Conservation (phyloP, 2,113 vertebrate species). For the Aptenodytes forsteri region DNA sequence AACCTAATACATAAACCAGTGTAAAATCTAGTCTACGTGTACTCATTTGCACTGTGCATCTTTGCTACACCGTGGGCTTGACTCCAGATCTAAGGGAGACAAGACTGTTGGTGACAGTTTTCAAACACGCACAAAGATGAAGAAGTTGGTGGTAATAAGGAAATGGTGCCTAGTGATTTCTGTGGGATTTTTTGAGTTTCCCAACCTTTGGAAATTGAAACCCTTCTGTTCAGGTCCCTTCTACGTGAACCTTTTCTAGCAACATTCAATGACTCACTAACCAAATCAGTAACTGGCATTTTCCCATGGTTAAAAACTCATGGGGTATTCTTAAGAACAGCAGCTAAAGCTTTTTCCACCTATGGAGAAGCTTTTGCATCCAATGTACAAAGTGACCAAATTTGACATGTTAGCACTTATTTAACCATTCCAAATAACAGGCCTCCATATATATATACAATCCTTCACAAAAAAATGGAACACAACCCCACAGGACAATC, state of each 20-base stretch:
- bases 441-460: background rate
- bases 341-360: background rate
- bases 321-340: background rate
- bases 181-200: background rate
- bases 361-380: background rate
- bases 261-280: background rate
- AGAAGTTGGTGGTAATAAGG: background rate
- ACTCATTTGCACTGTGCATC: accelerated
- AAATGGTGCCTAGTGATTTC: background rate
- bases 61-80: background rate
- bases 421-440: background rate
- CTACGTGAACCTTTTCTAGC: background rate
- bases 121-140: background rate
- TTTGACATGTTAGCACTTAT: background rate
- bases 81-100: background rate
- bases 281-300: background rate
- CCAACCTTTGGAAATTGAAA: background rate
- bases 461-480: accelerated
- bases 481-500: background rate
- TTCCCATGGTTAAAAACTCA: background rate
- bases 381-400: background rate
- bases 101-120: background rate
- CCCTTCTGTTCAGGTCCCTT: background rate
- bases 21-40: background rate
- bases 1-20: background rate